Evolutionary conservation across 92 coral and sea anemone species (phyloP).

Genomic region (Montipora capitata): DNA sequence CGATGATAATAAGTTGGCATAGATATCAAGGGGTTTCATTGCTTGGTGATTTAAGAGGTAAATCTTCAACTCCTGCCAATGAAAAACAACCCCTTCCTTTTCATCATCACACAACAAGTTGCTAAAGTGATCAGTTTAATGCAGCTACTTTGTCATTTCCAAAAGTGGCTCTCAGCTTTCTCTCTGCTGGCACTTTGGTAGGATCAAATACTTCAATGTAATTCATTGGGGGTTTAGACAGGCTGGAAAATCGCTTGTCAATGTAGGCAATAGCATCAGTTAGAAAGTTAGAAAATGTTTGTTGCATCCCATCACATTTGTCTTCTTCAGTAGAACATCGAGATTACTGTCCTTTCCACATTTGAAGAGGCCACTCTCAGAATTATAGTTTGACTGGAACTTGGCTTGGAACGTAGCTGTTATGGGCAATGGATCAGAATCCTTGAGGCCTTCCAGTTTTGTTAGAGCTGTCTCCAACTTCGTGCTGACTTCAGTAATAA

Average conservation of each 20-base stretch:
- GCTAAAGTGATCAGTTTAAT: conserved; percentile 42
- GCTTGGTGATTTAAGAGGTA: conserved; percentile 39
- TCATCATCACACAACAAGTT: conserved; percentile 23
- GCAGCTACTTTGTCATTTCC: conserved; percentile 41
- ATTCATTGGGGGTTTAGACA: conserved; percentile 40
- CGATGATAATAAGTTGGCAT: conserved; percentile 29
- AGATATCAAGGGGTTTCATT: conserved; percentile 37
- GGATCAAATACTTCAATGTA: conserved; percentile 37
- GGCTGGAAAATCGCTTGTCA: conserved; percentile 32
- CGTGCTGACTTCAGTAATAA: conserved; percentile 51
- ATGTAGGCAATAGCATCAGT: conserved; percentile 35
- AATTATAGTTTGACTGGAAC: conserved; percentile 31
- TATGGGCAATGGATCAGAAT: conserved; percentile 18
- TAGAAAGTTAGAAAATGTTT: conserved; percentile 31
- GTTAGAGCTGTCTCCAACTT: conserved; percentile 56
- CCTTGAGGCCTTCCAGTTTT: conserved; percentile 44
- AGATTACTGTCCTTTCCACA: conserved; percentile 42
- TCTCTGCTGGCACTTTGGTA: conserved; percentile 32
- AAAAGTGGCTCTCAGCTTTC: conserved; percentile 38
- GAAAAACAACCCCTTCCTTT: conserved; percentile 34
- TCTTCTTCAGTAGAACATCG: conserved; percentile 29
- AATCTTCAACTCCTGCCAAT: conserved; percentile 43
- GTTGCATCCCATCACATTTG: conserved; percentile 28
- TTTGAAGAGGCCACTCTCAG: conserved; percentile 43
- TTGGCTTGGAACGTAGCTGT: conserved; percentile 39